Evolutionary conservation across 2,888 invertebrate species (phyloP), one percentile per base, ranked within the genome.

Genomic region (Cyrtodaria siliqua): DNA sequence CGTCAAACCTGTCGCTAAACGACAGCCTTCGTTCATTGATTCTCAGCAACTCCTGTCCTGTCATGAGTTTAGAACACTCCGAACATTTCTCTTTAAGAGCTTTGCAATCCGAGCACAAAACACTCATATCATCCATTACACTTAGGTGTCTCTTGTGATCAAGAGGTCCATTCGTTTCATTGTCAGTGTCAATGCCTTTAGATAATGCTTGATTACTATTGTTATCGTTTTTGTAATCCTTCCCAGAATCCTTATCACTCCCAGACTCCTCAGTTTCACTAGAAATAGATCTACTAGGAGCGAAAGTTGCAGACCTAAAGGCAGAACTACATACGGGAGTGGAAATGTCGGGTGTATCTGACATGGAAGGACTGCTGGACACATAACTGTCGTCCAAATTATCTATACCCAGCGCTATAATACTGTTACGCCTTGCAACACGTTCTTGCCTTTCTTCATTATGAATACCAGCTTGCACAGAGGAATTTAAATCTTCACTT

Each of bases 61-160:
- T 64, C 8, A 78, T 23, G 12, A 78, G 55, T n/a, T 63, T 60
- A 2, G 14, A 33, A 59, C 78, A 78, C 27, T 78, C 78, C 12
- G 23, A 40, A 26, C 78, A 78, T 24, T 61, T 78, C 24, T 57
- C 33, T 56, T 63, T 55, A 9, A 60, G 42, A 23, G 40, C 47
- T 18, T 55, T 78, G 50, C 78, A 78, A 9, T 72, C 78, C 26
- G 63, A 61, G 56, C 78, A 78, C 23, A 72, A 16, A 2, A 56
- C 56, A 61, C 69, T 72, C 3, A 72, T 64, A 42, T 78, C 72
- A 6, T 78, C 72, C 18, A 78, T 63, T 1, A 66, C 69, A 56
- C 69, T 72, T 20, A 47, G 42, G 38, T 42, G 62, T 42, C 78
- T 59, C 44, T 18, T 18, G 44, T 44, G 16, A 38, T 38, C n/a